Percentiles rank a stretch among this genome's conserved stretches.
These are phyloP conservation scores for Carduelis carduelis DNA, from an alignment of 2,797 vertebrate species.

Conservation along the genomic window DNA sequence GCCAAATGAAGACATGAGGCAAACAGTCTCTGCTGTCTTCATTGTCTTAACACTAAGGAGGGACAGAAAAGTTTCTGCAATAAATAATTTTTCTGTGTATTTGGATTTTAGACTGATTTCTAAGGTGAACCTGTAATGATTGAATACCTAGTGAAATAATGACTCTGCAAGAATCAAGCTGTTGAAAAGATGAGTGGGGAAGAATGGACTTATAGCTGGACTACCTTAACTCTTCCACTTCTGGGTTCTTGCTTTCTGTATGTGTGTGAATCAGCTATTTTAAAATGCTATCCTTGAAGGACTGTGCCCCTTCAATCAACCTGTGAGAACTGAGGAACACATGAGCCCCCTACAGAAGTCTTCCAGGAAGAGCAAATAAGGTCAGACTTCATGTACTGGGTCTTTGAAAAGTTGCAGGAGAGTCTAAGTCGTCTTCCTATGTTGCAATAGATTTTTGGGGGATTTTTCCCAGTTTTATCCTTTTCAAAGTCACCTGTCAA, in stretches of 20 bases:
- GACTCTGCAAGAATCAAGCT: conserved; percentile 27
- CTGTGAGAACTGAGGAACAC: background rate
- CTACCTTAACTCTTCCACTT: background rate
- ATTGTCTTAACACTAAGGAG: background rate
- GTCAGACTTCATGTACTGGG: background rate
- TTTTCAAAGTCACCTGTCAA: conserved; percentile 5
- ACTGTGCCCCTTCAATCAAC: background rate
- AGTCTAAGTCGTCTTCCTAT: background rate
- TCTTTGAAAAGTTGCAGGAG: background rate
- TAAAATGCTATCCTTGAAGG: background rate
- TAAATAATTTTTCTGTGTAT: background rate
- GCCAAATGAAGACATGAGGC: background rate
- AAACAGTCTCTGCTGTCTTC: background rate
- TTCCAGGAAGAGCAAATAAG: background rate
- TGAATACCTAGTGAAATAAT: conserved; percentile 37
- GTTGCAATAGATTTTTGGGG: background rate
- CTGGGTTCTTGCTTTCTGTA: background rate
- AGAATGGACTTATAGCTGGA: background rate
- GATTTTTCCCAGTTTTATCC: background rate
- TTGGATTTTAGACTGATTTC: background rate
- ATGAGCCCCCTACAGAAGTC: background rate
- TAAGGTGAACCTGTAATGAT: background rate
- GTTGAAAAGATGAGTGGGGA: background rate
- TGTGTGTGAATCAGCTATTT: background rate
- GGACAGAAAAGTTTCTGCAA: background rate